Conservation (phyloP, 2,888 invertebrate genomes). For the Hirtodrosophila duncani region DNA sequence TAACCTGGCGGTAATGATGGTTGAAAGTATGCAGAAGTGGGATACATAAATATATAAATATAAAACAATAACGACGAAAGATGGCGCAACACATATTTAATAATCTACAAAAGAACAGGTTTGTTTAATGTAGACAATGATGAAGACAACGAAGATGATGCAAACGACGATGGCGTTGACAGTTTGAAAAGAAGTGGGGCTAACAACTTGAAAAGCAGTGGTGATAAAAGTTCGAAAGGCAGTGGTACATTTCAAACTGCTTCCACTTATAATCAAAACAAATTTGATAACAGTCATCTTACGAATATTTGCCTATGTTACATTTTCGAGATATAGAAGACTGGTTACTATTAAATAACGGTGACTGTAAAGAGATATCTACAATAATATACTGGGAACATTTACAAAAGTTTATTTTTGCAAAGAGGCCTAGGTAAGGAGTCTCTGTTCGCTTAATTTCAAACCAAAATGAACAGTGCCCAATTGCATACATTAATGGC, state of each 20-base stretch:
- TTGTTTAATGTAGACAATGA: too few relatives aligned
- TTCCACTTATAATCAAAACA: neutral
- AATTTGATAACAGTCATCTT: too few relatives aligned
- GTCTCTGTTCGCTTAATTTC: neutral
- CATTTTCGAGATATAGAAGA: too few relatives aligned
- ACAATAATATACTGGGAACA: neutral
- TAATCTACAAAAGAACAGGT: too few relatives aligned
- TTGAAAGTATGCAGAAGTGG: too few relatives aligned
- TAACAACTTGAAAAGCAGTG: neutral
- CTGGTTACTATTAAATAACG: neutral
- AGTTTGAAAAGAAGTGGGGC: neutral
- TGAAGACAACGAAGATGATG: too few relatives aligned
- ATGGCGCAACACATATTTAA: too few relatives aligned
- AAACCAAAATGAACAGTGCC: neutral
- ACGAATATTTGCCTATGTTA: too few relatives aligned
- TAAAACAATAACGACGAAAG: too few relatives aligned
- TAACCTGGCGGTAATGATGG: too few relatives aligned
- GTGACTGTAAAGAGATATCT: conserved; percentile 1
- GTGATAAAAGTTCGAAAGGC: neutral
- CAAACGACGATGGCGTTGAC: too few relatives aligned
- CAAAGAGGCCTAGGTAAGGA: neutral
- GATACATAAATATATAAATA: too few relatives aligned
- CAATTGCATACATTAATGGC: neutral
- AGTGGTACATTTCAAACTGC: neutral
- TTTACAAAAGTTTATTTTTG: conserved; percentile 4